phyloP scores from a whole-genome alignment of 2,113 vertebrate species.

The Orycteropus afer region DNA sequence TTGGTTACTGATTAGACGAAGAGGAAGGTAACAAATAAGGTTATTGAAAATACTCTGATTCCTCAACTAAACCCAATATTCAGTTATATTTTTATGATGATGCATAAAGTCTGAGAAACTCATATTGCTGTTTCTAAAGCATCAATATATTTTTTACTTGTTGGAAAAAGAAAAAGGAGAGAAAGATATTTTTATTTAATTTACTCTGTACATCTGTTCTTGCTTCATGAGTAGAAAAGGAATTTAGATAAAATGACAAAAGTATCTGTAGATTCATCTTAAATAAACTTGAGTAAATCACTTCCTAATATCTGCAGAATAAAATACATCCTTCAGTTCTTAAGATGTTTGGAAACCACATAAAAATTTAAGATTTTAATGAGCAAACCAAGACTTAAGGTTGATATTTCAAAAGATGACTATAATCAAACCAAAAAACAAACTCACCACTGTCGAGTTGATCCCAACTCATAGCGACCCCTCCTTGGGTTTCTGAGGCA shows the following conservation, averaged over 20 bases:
- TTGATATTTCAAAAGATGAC: background rate
- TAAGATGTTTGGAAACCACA: background rate
- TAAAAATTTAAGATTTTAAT: constrained; percentile 19
- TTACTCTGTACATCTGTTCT: background rate
- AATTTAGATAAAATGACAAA: background rate
- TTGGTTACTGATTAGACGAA: background rate
- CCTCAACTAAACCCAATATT: background rate
- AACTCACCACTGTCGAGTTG: too few relatives aligned
- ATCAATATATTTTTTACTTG: background rate
- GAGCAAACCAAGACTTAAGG: background rate
- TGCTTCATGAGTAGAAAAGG: background rate
- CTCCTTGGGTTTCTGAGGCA: too few relatives aligned
- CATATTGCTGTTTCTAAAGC: constrained; percentile 26
- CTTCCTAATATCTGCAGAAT: background rate
- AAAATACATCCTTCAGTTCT: constrained; percentile 1
- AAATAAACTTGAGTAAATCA: background rate
- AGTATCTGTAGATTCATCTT: background rate
- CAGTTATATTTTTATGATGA: background rate
- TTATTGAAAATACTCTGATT: background rate
- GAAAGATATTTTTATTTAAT: background rate
- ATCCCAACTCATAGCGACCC: too few relatives aligned
- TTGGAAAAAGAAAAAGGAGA: background rate
- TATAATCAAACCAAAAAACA: too few relatives aligned
- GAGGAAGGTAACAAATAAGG: background rate
- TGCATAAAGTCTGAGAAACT: background rate